A percentile compares a stretch with the other conserved stretches of the same genome.
These are phyloP conservation scores for Nudaria mundana DNA, from an alignment of 2,888 invertebrate genomes.

Conservation along the genomic window DNA sequence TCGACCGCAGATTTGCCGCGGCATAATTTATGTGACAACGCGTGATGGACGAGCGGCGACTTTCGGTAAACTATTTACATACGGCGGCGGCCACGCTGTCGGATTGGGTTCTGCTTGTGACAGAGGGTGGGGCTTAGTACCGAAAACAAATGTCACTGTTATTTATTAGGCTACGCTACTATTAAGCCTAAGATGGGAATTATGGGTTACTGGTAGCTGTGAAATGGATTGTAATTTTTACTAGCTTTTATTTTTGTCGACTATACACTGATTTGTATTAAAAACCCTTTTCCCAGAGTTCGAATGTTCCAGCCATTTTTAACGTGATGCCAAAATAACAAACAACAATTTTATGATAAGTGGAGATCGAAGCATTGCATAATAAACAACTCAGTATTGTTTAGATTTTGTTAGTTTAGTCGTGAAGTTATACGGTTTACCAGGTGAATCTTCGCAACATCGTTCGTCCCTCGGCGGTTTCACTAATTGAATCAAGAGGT, in stretches of 20 bases:
- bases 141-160: slow-evolving; percentile 80
- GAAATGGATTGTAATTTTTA: slow-evolving; percentile 17
- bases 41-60: slow-evolving; percentile 81
- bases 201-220: slow-evolving; percentile 44
- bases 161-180: slow-evolving; percentile 77
- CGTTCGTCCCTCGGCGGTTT: slow-evolving; percentile 48
- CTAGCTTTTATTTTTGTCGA: no score
- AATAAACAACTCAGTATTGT: no score
- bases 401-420: no score
- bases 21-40: slow-evolving; percentile 82
- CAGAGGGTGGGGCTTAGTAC: slow-evolving; percentile 80
- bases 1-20: slow-evolving; percentile 81
- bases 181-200: slow-evolving; percentile 74
- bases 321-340: no score
- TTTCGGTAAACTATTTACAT: slow-evolving; percentile 82
- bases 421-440: no score
- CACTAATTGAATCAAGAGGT: slow-evolving; percentile 69
- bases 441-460: slow-evolving; percentile 18
- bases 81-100: slow-evolving; percentile 74
- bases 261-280: no score
- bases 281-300: no score
- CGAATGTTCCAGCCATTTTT: no score
- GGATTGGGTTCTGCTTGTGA: slow-evolving; percentile 78
- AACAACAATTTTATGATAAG: no score
- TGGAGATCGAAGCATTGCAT: no score